These are phyloP conservation scores for Amblyteles armatorius DNA, from an alignment of 2,888 invertebrate genomes.

Conservation along the genomic window DNA sequence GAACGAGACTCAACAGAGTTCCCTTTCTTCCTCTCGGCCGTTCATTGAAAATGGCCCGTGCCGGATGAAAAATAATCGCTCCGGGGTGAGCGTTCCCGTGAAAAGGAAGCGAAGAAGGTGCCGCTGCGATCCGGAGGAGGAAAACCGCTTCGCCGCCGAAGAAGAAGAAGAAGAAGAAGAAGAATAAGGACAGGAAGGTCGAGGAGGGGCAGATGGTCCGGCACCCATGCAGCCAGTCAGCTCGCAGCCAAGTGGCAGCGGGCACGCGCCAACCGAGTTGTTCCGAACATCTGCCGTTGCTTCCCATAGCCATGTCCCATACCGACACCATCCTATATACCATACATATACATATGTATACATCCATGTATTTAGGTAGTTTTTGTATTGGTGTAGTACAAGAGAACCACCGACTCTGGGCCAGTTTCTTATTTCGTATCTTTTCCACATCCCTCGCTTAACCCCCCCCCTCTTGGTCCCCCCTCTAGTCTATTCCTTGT, in stretches of 20 bases:
- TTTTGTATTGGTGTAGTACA: slow-evolving; percentile 36
- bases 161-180: slow-evolving; percentile 19
- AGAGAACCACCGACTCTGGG: slow-evolving; percentile 75
- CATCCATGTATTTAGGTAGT: neutral
- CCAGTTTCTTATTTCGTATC: slow-evolving; percentile 78
- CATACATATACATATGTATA: neutral
- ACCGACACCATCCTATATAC: slow-evolving; percentile 7
- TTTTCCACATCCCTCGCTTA: slow-evolving; percentile 71
- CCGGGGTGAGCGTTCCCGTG: slow-evolving; percentile 12
- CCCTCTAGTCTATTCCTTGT: slow-evolving; percentile 11
- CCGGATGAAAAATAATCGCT: slow-evolving; percentile 42
- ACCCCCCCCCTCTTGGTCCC: neutral
- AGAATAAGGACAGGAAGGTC: slow-evolving; percentile 54
- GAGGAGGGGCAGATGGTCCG: slow-evolving; percentile 70
- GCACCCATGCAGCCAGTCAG: slow-evolving; percentile 34
- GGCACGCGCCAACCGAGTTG: slow-evolving; percentile 82
- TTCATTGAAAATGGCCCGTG: slow-evolving; percentile 24
- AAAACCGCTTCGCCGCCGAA: slow-evolving; percentile 1
- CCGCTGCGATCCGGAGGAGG: neutral
- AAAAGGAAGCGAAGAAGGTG: slow-evolving; percentile 30
- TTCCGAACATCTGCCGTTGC: slow-evolving; percentile 82
- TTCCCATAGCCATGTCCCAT: slow-evolving; percentile 71
- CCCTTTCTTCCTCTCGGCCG: neutral
- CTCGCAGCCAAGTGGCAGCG: slow-evolving; percentile 84
- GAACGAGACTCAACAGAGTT: neutral